Percentiles rank a stretch among this genome's conserved stretches.
Conservation (phyloP, 2,888 invertebrate genomes). For the Leucophora obtusa region DNA sequence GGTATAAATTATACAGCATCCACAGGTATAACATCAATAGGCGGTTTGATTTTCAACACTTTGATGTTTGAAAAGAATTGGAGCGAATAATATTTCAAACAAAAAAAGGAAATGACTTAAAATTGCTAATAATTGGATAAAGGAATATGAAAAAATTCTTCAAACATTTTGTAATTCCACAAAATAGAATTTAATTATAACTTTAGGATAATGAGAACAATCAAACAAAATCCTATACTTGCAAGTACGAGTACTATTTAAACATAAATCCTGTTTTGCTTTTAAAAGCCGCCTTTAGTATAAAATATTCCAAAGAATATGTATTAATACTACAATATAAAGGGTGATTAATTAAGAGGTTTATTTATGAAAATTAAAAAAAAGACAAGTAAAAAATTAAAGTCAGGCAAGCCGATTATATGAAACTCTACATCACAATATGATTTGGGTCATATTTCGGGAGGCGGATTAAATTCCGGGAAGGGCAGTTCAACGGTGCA, state of each 20-base stretch:
- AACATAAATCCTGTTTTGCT: too few species aligned
- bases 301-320: too few species aligned
- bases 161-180: not conserved
- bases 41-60: constrained; percentile 44
- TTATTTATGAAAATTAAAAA: too few species aligned
- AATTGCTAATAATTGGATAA: constrained; percentile 24
- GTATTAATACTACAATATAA: not conserved
- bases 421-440: too few species aligned
- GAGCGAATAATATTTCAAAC: constrained; percentile 31
- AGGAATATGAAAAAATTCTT: not conserved
- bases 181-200: not conserved
- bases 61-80: constrained; percentile 56
- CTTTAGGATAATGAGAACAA: not conserved
- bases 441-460: too few species aligned
- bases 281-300: too few species aligned
- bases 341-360: not conserved
- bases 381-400: too few species aligned
- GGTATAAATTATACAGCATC: constrained; percentile 38
- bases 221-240: not conserved
- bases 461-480: too few species aligned
- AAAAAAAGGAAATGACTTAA: constrained; percentile 31
- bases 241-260: too few species aligned
- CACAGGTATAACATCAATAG: constrained; percentile 3
- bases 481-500: too few species aligned
- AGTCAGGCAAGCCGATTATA: too few species aligned